Evolutionary conservation across 2,888 invertebrate species (phyloP), one percentile per base, ranked within the genome.

Genomic region (Scelioninae gen. 2): DNA sequence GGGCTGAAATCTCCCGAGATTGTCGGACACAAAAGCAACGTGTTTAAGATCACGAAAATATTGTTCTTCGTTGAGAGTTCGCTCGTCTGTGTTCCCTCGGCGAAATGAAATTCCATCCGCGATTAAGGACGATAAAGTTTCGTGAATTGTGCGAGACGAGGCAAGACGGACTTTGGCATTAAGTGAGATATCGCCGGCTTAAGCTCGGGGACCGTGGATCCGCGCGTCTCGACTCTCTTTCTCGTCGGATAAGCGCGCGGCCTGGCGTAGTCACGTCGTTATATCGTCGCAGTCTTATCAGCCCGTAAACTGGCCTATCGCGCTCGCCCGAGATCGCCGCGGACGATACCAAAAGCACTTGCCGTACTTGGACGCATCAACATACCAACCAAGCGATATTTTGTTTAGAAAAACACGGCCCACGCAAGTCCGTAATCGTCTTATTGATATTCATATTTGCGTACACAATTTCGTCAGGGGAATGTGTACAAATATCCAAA

Each of bases 261-360:
- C n/a, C 28, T 50, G 58, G 72, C 67, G 65, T 60, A 74, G 68
- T 58, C 67, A 25, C 70, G 70, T 71, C 73, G 71, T 74, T 76
- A 72, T 69, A 72, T 73, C 76, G 58, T 57, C 68, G 76, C 74
- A 25, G 76, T 71, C 79, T 81, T 81, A 80, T 82, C 81, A 76
- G 74, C 55, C 77, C 76, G 73, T 77, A 78, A 79, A 78, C 75
- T 76, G 78, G 78, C 76, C 79, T 81, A 79, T 81, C 79, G 78
- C 78, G 77, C 78, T 77, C 79, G 74, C 77, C 79, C 78, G 76
- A 79, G 80, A 80, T 81, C 78, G 76, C 70, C 74, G 74, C 61
- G 75, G 50, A 45, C 63, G 79, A 79, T 80, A 78, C 60, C 72
- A 67, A 50, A n/a, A n/a, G 74, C 67, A 63, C 68, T 60, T 70